Evolutionary conservation across 2,113 vertebrate genomes (phyloP).

Genomic region (Malurus cyaneus): DNA sequence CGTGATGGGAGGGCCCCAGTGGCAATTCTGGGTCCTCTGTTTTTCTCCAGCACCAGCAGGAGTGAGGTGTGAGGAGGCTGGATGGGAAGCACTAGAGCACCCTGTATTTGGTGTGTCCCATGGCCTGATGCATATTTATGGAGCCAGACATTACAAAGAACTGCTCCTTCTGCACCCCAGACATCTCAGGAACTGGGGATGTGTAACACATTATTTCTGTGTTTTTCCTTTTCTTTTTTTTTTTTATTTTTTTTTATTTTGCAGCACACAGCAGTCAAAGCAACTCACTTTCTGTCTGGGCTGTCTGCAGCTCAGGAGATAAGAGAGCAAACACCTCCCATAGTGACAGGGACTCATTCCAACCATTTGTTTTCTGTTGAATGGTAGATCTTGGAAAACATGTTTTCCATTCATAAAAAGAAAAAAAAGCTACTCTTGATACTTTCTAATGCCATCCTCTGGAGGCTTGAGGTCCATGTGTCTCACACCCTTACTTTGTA

Average conservation of each 20-base stretch:
- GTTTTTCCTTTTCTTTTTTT: neutral
- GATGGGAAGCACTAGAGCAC: neutral
- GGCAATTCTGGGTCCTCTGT: neutral
- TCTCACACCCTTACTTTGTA: slow-evolving; percentile 30
- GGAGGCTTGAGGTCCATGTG: slow-evolving; percentile 10
- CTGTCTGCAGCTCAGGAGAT: neutral
- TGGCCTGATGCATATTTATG: rapidly evolving
- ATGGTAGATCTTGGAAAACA: neutral
- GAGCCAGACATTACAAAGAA: neutral
- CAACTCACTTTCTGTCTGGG: neutral
- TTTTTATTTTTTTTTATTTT: neutral
- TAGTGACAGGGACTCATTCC: neutral
- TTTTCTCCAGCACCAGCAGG: neutral
- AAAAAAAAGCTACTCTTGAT: neutral
- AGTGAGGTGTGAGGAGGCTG: neutral
- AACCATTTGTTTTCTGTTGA: neutral
- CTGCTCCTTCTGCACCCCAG: neutral
- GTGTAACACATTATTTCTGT: neutral
- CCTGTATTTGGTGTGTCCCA: neutral
- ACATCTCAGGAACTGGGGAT: neutral
- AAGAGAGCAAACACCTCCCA: neutral
- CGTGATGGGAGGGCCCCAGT: neutral
- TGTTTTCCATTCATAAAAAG: slow-evolving; percentile 20
- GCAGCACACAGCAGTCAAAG: neutral
- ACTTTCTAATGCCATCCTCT: slow-evolving; percentile 6